Conservation (phyloP, 2,888 invertebrate species). For the Fragum sueziense region DNA sequence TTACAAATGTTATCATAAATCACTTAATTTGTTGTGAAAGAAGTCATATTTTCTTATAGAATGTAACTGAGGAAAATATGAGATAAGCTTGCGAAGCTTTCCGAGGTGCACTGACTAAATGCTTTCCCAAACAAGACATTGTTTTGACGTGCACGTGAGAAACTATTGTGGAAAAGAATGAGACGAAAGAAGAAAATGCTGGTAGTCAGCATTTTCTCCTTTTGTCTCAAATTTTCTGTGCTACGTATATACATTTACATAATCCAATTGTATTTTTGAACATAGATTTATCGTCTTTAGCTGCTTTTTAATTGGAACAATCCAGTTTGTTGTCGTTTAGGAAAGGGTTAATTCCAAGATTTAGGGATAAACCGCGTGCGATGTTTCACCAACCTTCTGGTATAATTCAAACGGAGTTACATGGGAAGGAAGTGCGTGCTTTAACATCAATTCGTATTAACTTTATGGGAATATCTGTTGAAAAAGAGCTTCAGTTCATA, state of each 20-base stretch:
- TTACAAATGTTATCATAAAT: not conserved
- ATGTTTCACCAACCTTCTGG: slow-evolving; percentile 11
- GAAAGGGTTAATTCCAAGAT: not conserved
- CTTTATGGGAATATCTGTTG: slow-evolving; percentile 40
- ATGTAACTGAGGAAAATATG: not conserved
- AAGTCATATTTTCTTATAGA: not conserved
- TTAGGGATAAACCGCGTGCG: slow-evolving; percentile 6
- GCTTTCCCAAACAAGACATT: no score
- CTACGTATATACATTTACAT: no score
- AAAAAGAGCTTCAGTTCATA: slow-evolving; percentile 11
- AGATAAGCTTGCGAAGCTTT: not conserved
- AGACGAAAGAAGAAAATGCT: no score
- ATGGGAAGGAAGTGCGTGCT: slow-evolving; percentile 16
- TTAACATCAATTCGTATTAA: slow-evolving; percentile 31
- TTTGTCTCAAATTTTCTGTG: no score
- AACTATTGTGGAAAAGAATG: no score
- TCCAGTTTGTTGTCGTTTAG: no score
- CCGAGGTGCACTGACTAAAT: not conserved
- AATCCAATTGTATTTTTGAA: no score
- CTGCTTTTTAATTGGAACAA: no score
- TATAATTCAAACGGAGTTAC: slow-evolving; percentile 26
- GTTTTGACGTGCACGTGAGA: no score
- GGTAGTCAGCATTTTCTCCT: no score
- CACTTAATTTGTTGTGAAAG: not conserved
- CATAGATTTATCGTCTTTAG: no score